phyloP scores from a whole-genome alignment of 1,140 invertebrate genomes.

The Bemisia tabaci region DNA sequence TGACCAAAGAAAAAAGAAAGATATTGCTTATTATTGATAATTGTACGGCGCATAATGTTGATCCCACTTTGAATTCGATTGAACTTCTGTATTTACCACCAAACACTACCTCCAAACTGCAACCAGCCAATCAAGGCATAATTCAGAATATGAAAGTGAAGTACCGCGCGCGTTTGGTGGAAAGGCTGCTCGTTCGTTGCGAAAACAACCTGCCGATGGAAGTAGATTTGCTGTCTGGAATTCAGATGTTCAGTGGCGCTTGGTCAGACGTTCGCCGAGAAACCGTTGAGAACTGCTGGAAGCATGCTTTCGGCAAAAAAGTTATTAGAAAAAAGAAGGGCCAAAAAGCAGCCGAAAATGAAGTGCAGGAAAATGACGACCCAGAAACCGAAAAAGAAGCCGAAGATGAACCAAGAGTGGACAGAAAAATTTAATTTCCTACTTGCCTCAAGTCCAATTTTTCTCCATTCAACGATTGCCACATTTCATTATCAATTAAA shows the following conservation, averaged over 20 bases:
- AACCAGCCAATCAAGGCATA: constrained; percentile 32
- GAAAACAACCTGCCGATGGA: constrained; percentile 1
- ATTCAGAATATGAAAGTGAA: constrained; percentile 22
- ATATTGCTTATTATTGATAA: constrained; percentile 19
- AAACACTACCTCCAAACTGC: constrained; percentile 30
- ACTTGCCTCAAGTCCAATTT: too few species aligned
- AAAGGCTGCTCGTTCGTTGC: constrained; percentile 7
- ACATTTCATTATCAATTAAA: too few species aligned
- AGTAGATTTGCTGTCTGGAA: not conserved
- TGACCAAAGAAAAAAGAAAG: constrained; percentile 18
- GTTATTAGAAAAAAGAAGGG: not conserved
- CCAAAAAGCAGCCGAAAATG: constrained; percentile 1
- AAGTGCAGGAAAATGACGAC: constrained; percentile 5
- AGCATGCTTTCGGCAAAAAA: constrained; percentile 4
- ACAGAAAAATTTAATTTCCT: too few species aligned
- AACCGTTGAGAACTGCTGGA: constrained; percentile 8
- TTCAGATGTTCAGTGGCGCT: constrained; percentile 5
- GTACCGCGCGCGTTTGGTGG: constrained; percentile 5
- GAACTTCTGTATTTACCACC: constrained; percentile 12
- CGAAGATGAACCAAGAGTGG: not conserved
- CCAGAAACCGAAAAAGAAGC: not conserved
- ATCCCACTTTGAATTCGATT: constrained; percentile 14
- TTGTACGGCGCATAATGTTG: constrained; percentile 16
- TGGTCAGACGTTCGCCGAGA: constrained; percentile 2
- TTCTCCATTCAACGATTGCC: too few species aligned